phyloP scores from a whole-genome alignment of 2,797 vertebrate species.

The Enteromius mattozi region DNA sequence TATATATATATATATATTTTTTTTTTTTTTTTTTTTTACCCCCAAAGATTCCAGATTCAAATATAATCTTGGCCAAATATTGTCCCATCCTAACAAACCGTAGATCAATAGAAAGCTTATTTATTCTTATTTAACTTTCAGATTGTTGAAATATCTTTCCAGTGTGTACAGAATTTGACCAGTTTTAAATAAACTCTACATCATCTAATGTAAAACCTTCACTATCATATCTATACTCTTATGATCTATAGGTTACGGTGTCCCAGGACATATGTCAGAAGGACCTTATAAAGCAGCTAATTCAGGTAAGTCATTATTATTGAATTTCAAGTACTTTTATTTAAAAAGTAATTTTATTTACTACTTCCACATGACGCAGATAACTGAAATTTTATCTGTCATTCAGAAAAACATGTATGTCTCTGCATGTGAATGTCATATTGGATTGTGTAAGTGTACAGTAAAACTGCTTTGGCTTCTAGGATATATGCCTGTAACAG shows the following conservation, averaged over 20 bases:
- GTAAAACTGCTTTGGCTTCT: slow-evolving; percentile 50
- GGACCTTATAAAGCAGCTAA: slow-evolving; percentile 63
- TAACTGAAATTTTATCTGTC: not conserved
- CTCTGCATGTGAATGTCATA: not conserved
- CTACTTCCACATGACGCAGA: not conserved
- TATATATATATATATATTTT: too few species aligned
- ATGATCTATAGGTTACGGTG: slow-evolving; percentile 64
- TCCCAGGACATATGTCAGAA: slow-evolving; percentile 57
- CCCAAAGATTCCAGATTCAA: not conserved
- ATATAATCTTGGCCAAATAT: not conserved
- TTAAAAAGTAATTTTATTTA: not conserved
- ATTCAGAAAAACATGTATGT: slow-evolving; percentile 1
- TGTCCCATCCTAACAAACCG: not conserved
- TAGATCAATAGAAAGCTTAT: not conserved
- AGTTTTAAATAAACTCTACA: slow-evolving; percentile 2
- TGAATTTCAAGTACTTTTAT: not conserved
- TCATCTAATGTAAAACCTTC: not conserved
- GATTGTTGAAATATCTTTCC: not conserved
- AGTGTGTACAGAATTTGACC: not conserved
- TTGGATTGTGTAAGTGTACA: slow-evolving; percentile 3
- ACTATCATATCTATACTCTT: slow-evolving; percentile 9
- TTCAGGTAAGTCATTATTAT: slow-evolving; percentile 58
- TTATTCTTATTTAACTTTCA: too few species aligned
- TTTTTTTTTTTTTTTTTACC: too few species aligned
- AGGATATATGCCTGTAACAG: slow-evolving; percentile 68